phyloP scores from a whole-genome alignment of 2,113 vertebrate species.

The Papio anubis region DNA sequence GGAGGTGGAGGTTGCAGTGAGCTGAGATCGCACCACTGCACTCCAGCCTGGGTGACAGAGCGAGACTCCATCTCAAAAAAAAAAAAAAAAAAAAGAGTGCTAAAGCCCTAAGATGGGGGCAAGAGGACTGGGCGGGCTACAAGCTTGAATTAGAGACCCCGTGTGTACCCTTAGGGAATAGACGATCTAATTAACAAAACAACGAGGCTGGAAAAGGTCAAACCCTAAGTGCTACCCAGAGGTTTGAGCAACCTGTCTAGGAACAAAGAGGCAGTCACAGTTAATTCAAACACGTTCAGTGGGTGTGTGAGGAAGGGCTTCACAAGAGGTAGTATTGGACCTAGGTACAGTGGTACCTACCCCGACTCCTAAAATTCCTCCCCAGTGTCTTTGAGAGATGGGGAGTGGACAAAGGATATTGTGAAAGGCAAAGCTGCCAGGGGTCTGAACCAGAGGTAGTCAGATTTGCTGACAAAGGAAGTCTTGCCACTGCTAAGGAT shows the following conservation, averaged over 20 bases:
- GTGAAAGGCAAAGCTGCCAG: background rate
- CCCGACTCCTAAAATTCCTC: background rate
- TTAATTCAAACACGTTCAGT: conserved; percentile 31
- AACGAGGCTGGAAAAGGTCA: background rate
- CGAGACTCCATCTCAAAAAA: too few species aligned
- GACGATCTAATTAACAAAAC: background rate
- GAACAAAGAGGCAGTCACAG: conserved; percentile 16
- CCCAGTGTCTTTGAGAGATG: background rate
- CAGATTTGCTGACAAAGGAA: conserved; percentile 25
- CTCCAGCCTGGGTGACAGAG: too few species aligned
- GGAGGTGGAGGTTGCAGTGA: too few species aligned
- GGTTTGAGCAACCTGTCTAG: background rate
- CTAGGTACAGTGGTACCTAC: background rate
- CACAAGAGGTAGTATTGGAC: background rate
- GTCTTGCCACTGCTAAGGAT: background rate
- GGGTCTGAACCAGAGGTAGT: background rate
- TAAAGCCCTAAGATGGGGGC: background rate
- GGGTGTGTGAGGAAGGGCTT: background rate
- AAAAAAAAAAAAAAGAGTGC: too few species aligned
- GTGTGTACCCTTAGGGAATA: background rate
- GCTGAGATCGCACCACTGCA: too few species aligned
- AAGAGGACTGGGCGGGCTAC: background rate
- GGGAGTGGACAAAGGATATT: background rate
- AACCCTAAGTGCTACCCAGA: conserved; percentile 1
- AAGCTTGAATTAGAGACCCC: background rate